These are phyloP conservation scores for Arctocebus calabarensis DNA, from an alignment of 2,797 vertebrate species.

Conservation along the genomic window DNA sequence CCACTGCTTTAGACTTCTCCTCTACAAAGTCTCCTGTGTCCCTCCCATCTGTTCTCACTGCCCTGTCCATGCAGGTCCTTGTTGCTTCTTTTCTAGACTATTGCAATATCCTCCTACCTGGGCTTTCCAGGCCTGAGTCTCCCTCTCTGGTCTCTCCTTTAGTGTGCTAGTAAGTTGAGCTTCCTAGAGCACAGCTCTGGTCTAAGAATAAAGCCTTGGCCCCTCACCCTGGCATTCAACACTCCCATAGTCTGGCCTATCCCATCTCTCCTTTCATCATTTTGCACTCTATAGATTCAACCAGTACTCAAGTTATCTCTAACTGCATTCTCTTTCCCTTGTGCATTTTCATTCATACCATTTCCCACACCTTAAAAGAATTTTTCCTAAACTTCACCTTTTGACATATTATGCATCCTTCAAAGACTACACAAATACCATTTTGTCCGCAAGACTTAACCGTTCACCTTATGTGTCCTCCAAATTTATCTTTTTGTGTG, in stretches of 20 bases:
- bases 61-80: not conserved
- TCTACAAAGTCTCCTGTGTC: not conserved
- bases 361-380: not conserved
- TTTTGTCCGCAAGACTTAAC: not conserved
- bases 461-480: not conserved
- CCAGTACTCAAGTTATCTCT: not conserved
- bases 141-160: not conserved
- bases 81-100: not conserved
- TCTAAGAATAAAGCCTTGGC: not conserved
- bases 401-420: not conserved
- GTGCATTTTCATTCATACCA: not conserved
- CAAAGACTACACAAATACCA: not conserved
- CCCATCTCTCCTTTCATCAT: not conserved
- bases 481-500: not conserved
- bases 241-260: not conserved
- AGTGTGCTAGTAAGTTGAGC: not conserved
- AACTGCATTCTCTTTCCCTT: not conserved
- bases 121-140: not conserved
- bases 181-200: not conserved
- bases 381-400: not conserved
- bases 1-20: not conserved
- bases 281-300: not conserved
- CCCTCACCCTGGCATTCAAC: no score
- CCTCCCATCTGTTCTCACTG: not conserved
- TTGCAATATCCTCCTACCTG: not conserved